Evolutionary conservation across 1,140 invertebrate species (phyloP), one percentile per base, ranked within the genome.

Genomic region (Ephestia elutella): DNA sequence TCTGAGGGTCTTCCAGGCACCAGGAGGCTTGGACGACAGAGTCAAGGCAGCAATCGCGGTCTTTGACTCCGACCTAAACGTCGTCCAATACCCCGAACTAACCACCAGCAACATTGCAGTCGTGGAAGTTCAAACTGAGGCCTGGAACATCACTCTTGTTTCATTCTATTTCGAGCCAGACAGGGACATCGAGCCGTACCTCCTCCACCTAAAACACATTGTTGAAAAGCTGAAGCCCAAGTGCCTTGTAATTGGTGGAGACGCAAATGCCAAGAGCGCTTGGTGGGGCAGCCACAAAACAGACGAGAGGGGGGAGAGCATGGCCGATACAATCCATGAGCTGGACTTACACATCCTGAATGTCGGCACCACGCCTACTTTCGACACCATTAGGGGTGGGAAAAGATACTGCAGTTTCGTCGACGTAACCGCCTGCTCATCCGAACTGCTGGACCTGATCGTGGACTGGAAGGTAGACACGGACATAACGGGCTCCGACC

Each of bases 241-340:
- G 11, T 30, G 15, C 19, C 1, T 64, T 0, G 28, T 68, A 0
- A 17, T 62, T 0, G 69, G 69, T 13, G 69, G 69, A 0, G 69
- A 71, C 25, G 10, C 20, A 0, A 71, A 71, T 10, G 62, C 65
- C 0, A 59, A 59, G 19, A 62, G 60, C 30, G 15, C 32, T 0
- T 65, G 61, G 63, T 10, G 0, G n/a, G n/a, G n/a, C n/a, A n/a
- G n/a, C n/a, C n/a, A n/a, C n/a, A n/a, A n/a, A n/a, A n/a, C n/a
- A n/a, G 60, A 71, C 28, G 1, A 38, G 1, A 64, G 63, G 11
- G 70, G 70, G 1, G 60, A 61, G 4, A 48, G 48, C 2, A 0
- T 65, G 13, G 11, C 11, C 0, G 53, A 25, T 0, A 18, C 19
- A 0, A 35, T 70, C 0, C 30, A 28, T 0, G 64, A 70, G 15